Evolutionary conservation across 2,797 vertebrate species (phyloP), one percentile per base, ranked within the genome.

Genomic region (Melanotaenia boesemani): DNA sequence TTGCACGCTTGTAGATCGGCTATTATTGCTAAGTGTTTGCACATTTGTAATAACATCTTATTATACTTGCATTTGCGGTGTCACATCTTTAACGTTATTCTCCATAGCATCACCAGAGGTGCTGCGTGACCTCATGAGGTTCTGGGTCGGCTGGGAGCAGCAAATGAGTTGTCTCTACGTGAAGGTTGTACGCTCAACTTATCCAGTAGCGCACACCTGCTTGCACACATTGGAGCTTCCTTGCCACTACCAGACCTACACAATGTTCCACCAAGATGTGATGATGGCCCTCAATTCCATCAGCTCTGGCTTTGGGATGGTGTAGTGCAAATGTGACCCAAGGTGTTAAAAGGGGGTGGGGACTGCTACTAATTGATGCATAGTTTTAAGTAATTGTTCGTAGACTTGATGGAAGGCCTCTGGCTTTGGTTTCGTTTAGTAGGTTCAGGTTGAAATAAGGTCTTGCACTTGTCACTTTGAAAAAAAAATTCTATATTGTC

Each of bases 91-190:
- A n/a, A 52, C 6, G 26, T 44, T 44, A 1, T n/a, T 26, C 7
- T 62, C 37, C 6, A 44, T 10, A 28, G 37, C 60, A 28, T 16
- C 36, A 44, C 37, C 13, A 28, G 37, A 62, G 15, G 60, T 62
- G 7, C 57, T 59, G 8, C 18, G 30, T 34, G 37, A 44, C 60
- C 39, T 28, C 4, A 41, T 44, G 13, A 63, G 26, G 24, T 63
- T 63, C 18, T 63, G 60, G 60, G 60, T 62, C 10, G 37, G 60
- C 13, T 62, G 60, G 60, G 60, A 63, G 18, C 39, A 44, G 12
- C 60, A 22, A 44, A 63, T 9, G 5, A 26, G 24, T 8, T 15
- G 28, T 37, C 13, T 44, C 2, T 8, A 44, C 8, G 13, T 63
- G 8, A 9, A 63, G 15, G 60, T 44, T 18, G 60, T 16, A 26